Evolutionary conservation across 2,888 invertebrate genomes (phyloP).

Genomic region (Ecdyonurus torrentis): DNA sequence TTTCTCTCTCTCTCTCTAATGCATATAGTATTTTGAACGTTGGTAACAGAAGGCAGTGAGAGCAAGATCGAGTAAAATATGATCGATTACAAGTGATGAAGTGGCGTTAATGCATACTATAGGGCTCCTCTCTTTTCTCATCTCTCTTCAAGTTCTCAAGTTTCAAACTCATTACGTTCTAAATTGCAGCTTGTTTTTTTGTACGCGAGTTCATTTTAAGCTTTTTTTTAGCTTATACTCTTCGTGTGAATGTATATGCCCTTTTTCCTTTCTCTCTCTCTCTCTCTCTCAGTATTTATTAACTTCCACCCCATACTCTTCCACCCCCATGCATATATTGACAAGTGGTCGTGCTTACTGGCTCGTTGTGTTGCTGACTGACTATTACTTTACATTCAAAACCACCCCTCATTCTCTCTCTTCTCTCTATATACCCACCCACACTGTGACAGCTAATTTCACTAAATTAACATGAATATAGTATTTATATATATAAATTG

Average conservation of each 20-base stretch:
- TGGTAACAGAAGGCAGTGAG: too few species aligned
- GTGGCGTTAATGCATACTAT: not conserved
- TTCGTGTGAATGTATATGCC: not conserved
- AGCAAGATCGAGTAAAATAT: not conserved
- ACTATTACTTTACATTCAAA: not conserved
- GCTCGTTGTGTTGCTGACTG: too few species aligned
- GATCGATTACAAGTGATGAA: not conserved
- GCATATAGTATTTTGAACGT: too few species aligned
- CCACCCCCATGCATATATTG: not conserved
- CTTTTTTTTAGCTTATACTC: constrained; percentile 8
- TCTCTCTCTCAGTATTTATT: constrained; percentile 1
- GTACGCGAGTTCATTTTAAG: constrained; percentile 12
- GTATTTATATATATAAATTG: not conserved
- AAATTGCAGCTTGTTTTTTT: not conserved
- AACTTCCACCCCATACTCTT: not conserved
- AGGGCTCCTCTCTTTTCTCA: too few species aligned
- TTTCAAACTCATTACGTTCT: not conserved
- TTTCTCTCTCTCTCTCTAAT: too few species aligned
- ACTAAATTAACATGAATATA: not conserved
- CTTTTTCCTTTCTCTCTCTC: not conserved
- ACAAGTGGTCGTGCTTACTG: not conserved
- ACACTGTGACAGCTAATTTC: not conserved
- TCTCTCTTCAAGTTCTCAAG: not conserved
- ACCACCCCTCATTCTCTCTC: constrained; percentile 5
- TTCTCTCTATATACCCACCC: not conserved